phyloP scores from a whole-genome alignment of 2,888 invertebrate genomes.

The Rhingia rostrata region DNA sequence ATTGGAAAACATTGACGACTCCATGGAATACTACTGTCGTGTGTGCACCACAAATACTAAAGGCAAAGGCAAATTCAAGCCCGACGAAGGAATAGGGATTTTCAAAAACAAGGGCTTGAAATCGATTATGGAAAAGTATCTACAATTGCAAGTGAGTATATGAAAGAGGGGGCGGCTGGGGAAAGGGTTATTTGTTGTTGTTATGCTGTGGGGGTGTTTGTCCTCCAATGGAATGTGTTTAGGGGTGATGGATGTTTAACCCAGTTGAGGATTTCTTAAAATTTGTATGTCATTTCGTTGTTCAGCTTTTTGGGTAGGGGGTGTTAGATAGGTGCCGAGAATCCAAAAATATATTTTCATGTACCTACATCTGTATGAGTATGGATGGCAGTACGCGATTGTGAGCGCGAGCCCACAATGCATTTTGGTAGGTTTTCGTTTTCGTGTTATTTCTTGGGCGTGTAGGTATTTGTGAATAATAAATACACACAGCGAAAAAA shows the following conservation, averaged over 20 bases:
- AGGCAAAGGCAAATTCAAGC: conserved; percentile 22
- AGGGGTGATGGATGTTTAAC: conserved; percentile 39
- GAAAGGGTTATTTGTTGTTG: not conserved
- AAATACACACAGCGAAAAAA: not conserved
- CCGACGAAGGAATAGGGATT: conserved; percentile 58
- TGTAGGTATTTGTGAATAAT: conserved; percentile 10
- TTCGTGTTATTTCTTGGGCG: not conserved
- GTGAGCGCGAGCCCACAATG: not conserved
- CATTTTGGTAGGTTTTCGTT: not conserved
- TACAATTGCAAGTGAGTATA: conserved; percentile 66
- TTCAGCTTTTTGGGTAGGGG: conserved; percentile 36
- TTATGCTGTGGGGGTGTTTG: conserved; percentile 13
- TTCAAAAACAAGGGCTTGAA: conserved; percentile 48
- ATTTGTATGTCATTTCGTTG: conserved; percentile 3
- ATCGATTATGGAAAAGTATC: conserved; percentile 67
- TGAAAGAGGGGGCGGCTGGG: not conserved
- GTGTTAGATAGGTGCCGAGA: conserved; percentile 49
- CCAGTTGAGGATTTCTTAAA: conserved; percentile 27
- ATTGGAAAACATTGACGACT: conserved; percentile 52
- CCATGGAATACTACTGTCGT: conserved; percentile 65
- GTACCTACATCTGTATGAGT: conserved; percentile 12
- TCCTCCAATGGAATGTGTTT: not conserved
- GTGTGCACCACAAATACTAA: conserved; percentile 62
- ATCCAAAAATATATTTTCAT: conserved; percentile 66
- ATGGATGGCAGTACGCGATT: not conserved